These are phyloP conservation scores for Conomelus anceps DNA, from an alignment of 2,888 invertebrate genomes.

Conservation along the genomic window DNA sequence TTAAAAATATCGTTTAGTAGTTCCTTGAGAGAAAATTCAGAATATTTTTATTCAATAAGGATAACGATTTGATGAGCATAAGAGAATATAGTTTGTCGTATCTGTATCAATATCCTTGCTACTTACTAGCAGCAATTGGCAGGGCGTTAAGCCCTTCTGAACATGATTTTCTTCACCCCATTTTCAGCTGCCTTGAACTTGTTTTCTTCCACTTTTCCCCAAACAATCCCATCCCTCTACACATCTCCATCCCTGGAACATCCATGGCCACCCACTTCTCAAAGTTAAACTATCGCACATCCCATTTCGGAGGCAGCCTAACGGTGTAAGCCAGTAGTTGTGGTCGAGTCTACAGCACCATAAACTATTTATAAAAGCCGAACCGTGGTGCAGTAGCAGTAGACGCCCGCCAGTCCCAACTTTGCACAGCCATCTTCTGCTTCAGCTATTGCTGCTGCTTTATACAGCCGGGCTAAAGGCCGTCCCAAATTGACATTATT, in stretches of 20 bases:
- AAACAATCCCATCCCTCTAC: not conserved
- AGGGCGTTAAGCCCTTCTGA: not conserved
- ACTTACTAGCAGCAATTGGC: not conserved
- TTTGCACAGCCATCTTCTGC: too few relatives aligned
- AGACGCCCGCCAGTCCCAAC: not conserved
- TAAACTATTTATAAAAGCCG: not conserved
- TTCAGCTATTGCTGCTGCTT: not conserved
- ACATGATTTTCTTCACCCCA: not conserved
- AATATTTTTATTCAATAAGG: too few relatives aligned
- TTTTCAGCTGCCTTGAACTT: not conserved
- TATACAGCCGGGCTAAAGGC: not conserved
- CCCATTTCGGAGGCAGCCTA: not conserved
- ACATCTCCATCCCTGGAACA: too few relatives aligned
- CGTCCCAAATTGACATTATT: not conserved
- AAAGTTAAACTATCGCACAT: not conserved
- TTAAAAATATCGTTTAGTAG: too few relatives aligned
- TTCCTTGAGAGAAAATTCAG: too few relatives aligned
- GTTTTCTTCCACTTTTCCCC: not conserved
- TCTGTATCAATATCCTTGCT: not conserved
- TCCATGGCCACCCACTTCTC: too few relatives aligned
- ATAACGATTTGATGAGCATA: too few relatives aligned
- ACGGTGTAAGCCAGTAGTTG: not conserved
- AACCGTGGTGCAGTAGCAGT: not conserved
- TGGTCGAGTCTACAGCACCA: not conserved
- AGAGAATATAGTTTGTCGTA: not conserved